A percentile compares a stretch with the other conserved stretches of the same genome.
Conservation (phyloP, 2,113 vertebrate genomes). For the Nanorana parkeri region DNA sequence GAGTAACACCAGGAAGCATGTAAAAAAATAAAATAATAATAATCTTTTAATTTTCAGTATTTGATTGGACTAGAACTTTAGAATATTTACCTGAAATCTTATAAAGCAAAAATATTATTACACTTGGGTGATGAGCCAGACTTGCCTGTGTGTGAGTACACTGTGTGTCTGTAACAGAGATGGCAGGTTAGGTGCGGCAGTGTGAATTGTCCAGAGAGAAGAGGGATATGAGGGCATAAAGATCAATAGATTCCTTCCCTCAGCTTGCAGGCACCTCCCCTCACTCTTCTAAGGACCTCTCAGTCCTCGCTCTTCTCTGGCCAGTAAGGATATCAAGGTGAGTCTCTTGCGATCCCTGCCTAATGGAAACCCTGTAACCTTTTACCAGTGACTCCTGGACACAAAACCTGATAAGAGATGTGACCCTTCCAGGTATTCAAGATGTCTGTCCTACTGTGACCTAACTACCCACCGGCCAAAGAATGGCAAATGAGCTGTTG, state of each 20-base stretch:
- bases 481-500: constrained; percentile 64
- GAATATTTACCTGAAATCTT: no score
- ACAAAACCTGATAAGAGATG: neutral
- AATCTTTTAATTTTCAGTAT: no score
- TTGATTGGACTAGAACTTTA: no score
- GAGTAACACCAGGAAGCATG: no score
- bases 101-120: no score
- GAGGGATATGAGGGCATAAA: constrained; percentile 3
- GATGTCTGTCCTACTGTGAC: constrained; percentile 16
- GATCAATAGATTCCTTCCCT: constrained; percentile 60
- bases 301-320: constrained; percentile 35
- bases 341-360: neutral
- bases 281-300: constrained; percentile 40
- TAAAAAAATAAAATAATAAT: no score
- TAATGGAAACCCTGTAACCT: neutral
- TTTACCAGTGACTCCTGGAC: neutral
- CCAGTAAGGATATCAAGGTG: constrained; percentile 29
- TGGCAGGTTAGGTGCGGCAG: constrained; percentile 4
- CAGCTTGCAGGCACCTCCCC: constrained; percentile 55
- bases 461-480: neutral
- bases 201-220: constrained; percentile 31
- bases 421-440: neutral
- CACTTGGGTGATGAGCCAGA: no score
- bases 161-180: constrained; percentile 27
- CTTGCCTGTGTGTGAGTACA: neutral